A percentile compares a stretch with the other conserved stretches of the same genome.
phyloP scores from a whole-genome alignment of 1,140 invertebrate species.

The Drosophila lowei region DNA sequence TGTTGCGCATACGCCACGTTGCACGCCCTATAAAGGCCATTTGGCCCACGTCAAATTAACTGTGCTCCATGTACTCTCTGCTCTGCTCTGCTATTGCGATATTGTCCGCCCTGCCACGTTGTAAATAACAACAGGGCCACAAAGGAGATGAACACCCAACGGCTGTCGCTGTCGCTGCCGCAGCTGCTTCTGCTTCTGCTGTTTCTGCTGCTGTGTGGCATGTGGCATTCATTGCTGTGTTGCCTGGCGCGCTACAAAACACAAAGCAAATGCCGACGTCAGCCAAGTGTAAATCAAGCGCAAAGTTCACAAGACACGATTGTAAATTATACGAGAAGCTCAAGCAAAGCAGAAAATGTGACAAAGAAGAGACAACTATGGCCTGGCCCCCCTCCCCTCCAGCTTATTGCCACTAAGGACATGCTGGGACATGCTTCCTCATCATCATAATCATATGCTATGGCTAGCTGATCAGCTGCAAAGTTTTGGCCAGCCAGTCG shows the following conservation, averaged over 20 bases:
- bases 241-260: conserved; percentile 19
- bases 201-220: conserved; percentile 8
- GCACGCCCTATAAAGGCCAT: conserved; percentile 43
- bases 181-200: neutral
- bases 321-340: conserved; percentile 73
- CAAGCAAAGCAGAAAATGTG: conserved; percentile 60
- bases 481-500: conserved; percentile 34
- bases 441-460: conserved; percentile 41
- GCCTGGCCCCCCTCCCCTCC: neutral
- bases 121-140: conserved; percentile 67
- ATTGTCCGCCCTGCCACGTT: conserved; percentile 53
- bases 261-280: conserved; percentile 64
- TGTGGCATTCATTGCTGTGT: neutral
- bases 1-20: conserved; percentile 60
- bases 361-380: conserved; percentile 40
- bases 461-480: conserved; percentile 42
- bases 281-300: conserved; percentile 76
- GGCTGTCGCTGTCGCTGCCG: neutral
- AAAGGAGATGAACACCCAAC: conserved; percentile 29
- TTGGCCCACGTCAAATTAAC: conserved; percentile 67
- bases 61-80: conserved; percentile 9
- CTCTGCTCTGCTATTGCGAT: conserved; percentile 6
- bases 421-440: conserved; percentile 24
- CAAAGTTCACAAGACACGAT: conserved; percentile 69
- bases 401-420: neutral